phyloP scores from a whole-genome alignment of 2,797 vertebrate genomes.

The Babyrousa celebensis region DNA sequence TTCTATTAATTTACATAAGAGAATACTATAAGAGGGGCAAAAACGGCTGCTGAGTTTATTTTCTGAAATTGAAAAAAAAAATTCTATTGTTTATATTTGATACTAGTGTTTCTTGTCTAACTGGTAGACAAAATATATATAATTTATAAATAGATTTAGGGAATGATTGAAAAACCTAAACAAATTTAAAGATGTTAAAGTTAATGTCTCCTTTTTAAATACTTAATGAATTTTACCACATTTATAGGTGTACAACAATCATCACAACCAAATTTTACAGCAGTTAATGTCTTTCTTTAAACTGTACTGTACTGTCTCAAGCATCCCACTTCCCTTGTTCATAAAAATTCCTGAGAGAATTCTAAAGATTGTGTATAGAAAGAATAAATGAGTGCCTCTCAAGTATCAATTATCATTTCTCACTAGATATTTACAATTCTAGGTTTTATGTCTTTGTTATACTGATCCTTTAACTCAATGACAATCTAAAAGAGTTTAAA shows the following conservation, averaged over 20 bases:
- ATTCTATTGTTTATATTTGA: neutral
- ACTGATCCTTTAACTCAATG: conserved; percentile 21
- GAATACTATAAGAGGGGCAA: neutral
- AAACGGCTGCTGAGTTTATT: neutral
- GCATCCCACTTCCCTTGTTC: neutral
- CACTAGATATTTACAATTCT: conserved; percentile 12
- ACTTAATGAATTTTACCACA: too few relatives aligned
- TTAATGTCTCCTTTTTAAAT: neutral
- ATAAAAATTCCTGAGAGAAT: conserved; percentile 32
- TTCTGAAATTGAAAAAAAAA: neutral
- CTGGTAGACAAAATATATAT: neutral
- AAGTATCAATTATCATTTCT: neutral
- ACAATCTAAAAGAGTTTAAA: conserved; percentile 56
- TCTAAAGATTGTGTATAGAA: conserved; percentile 32
- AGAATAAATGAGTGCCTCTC: neutral
- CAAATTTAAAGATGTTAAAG: conserved; percentile 16
- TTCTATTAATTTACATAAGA: conserved; percentile 26
- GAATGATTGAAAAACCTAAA: conserved; percentile 38
- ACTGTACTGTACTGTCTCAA: neutral
- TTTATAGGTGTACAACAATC: too few relatives aligned
- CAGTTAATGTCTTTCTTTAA: conserved; percentile 5
- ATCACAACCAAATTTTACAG: too few relatives aligned
- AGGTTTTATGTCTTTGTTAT: conserved; percentile 30
- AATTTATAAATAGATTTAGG: conserved; percentile 1
- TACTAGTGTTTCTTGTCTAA: neutral